A percentile compares a stretch with the other conserved stretches of the same genome.
Conservation (phyloP, 2,797 vertebrate species). For the Mormyrops attenuatus region DNA sequence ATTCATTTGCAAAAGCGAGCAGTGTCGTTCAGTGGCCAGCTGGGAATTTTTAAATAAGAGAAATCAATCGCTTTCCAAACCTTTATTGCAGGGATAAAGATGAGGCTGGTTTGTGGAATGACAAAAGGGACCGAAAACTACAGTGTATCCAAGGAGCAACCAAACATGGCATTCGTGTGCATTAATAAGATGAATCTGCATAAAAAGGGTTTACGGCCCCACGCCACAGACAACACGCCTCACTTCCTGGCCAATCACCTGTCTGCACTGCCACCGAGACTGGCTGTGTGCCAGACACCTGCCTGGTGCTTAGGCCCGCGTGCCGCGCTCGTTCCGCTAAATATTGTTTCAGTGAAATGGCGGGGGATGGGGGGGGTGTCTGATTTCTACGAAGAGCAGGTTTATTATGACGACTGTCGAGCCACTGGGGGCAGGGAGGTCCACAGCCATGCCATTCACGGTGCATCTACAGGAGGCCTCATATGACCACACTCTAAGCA, state of each 20-base stretch:
- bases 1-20: not conserved
- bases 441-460: not conserved
- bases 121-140: not conserved
- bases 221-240: not conserved
- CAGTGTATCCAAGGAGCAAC: not conserved
- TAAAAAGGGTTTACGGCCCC: not conserved
- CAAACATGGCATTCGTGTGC: not conserved
- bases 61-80: not conserved
- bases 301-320: not conserved
- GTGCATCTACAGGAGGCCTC: not conserved
- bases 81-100: not conserved
- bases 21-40: not conserved
- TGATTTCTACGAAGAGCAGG: not conserved
- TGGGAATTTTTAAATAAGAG: not conserved
- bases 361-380: not conserved
- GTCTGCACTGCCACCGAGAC: not conserved
- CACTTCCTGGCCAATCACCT: not conserved
- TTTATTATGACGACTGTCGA: not conserved
- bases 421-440: not conserved
- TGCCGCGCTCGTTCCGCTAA: not conserved
- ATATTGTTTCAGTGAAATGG: not conserved
- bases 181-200: not conserved
- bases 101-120: not conserved
- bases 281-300: not conserved
- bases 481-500: conserved; percentile 44